phyloP scores from a whole-genome alignment of 1,140 invertebrate species.

The Mizuhopecten yessoensis region DNA sequence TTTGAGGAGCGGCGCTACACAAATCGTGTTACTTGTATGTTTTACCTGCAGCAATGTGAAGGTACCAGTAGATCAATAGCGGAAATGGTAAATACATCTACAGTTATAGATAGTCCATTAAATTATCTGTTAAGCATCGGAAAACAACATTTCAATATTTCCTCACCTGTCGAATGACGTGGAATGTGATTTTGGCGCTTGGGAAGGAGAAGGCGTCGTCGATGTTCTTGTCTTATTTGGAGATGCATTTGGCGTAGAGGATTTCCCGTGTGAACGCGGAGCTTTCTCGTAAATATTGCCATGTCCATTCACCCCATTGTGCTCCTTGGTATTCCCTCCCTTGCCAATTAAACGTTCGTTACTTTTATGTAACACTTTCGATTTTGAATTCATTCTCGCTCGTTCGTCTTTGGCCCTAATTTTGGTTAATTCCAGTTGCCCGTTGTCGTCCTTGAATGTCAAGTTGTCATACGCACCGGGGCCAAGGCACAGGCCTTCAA shows the following conservation, averaged over 20 bases:
- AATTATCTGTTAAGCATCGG: background rate
- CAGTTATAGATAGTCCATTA: background rate
- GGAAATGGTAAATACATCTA: background rate
- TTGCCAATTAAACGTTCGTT: background rate
- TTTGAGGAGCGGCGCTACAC: background rate
- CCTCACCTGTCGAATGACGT: background rate
- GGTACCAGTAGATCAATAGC: background rate
- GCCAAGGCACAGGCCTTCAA: background rate
- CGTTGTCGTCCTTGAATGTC: background rate
- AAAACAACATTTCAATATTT: background rate
- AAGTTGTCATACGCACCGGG: slow-evolving; percentile 11
- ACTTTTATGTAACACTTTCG: slow-evolving; percentile 22
- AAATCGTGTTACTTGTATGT: background rate
- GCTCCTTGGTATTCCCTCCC: background rate
- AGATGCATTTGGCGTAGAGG: background rate
- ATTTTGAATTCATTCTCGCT: slow-evolving; percentile 10
- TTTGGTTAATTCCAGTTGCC: slow-evolving; percentile 20
- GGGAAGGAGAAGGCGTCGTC: slow-evolving; percentile 12
- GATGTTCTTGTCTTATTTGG: background rate
- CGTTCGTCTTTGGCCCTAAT: background rate
- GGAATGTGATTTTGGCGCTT: background rate
- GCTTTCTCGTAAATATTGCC: slow-evolving; percentile 20
- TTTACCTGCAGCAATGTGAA: background rate
- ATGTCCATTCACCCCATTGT: background rate
- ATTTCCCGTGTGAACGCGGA: background rate